Conservation (phyloP, 2,797 vertebrate genomes). For the Enteromius radiatus region DNA sequence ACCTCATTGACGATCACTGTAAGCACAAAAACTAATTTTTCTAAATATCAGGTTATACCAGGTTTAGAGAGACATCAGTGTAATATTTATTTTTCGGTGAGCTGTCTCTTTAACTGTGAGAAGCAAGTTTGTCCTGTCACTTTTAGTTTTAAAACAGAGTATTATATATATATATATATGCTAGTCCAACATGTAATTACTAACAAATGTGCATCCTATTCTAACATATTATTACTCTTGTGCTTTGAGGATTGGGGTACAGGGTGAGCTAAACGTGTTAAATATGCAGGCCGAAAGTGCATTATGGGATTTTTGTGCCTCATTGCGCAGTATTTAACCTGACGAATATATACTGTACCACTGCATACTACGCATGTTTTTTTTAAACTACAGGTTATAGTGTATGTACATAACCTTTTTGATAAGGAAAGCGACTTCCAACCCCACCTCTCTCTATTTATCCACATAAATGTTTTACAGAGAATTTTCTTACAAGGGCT, state of each 20-base stretch:
- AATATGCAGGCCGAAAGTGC: constrained; percentile 65
- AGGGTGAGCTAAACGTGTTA: constrained; percentile 39
- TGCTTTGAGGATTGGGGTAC: constrained; percentile 43
- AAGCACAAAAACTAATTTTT: background rate
- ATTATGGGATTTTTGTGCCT: constrained; percentile 62
- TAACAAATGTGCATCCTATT: constrained; percentile 33
- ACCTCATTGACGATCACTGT: background rate
- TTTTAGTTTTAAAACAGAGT: constrained; percentile 23
- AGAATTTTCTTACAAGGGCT: constrained; percentile 41
- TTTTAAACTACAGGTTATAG: constrained; percentile 24
- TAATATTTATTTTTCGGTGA: background rate
- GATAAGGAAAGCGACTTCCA: constrained; percentile 13
- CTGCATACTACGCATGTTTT: constrained; percentile 20
- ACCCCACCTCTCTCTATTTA: constrained; percentile 6
- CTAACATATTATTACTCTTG: constrained; percentile 20
- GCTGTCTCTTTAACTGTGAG: background rate
- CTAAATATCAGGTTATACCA: background rate
- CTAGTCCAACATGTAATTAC: constrained; percentile 10
- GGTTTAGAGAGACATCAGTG: background rate
- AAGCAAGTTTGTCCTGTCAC: constrained; percentile 17
- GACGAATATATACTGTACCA: constrained; percentile 16
- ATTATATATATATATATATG: constrained; percentile 5
- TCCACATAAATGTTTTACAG: constrained; percentile 39
- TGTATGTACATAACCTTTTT: constrained; percentile 34
- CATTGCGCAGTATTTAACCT: constrained; percentile 47